A percentile compares a stretch with the other conserved stretches of the same genome.
phyloP scores from a whole-genome alignment of 2,888 invertebrate species.

The Leucophora obtusa region DNA sequence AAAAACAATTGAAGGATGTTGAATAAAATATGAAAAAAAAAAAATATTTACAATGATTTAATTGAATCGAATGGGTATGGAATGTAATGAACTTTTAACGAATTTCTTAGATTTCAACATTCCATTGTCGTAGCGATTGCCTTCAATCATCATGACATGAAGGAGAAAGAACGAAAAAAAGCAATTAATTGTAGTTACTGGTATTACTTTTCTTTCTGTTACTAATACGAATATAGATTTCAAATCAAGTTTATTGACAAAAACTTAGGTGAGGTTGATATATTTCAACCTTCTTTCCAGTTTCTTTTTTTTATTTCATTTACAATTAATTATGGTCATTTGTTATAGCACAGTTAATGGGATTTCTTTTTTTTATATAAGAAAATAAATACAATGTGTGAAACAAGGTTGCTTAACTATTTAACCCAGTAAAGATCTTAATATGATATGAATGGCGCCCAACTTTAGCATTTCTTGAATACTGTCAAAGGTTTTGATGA shows the following conservation, averaged over 20 bases:
- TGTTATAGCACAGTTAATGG: background rate
- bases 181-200: background rate
- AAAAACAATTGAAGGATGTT: conserved; percentile 4
- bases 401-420: background rate
- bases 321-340: conserved; percentile 19
- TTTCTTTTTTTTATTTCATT: background rate
- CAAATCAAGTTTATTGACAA: conserved; percentile 1
- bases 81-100: background rate
- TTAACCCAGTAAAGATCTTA: too few relatives aligned
- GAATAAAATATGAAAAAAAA: background rate
- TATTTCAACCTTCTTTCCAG: background rate
- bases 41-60: background rate
- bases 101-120: conserved; percentile 1
- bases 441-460: too few relatives aligned
- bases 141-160: background rate
- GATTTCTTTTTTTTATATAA: background rate
- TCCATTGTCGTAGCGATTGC: background rate
- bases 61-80: background rate
- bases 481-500: too few relatives aligned
- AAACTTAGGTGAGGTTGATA: conserved; percentile 13
- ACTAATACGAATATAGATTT: background rate
- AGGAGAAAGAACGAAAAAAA: background rate
- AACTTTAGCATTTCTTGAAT: too few relatives aligned
- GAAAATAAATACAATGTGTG: background rate
- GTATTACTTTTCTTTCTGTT: background rate